phyloP scores from a whole-genome alignment of 2,797 vertebrate genomes.

The Catamblyrhynchus diadema region DNA sequence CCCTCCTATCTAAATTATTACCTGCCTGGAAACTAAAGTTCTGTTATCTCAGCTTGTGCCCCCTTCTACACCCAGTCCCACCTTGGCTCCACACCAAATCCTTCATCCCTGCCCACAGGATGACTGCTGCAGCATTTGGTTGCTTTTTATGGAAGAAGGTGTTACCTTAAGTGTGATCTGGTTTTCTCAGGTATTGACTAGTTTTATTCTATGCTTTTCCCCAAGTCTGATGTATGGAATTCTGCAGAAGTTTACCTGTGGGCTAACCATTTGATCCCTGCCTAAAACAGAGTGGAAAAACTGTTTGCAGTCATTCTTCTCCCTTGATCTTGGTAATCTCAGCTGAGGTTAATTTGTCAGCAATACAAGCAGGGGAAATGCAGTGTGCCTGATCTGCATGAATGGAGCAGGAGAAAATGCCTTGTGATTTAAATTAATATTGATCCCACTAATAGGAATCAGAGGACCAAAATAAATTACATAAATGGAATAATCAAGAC shows the following conservation, averaged over 20 bases:
- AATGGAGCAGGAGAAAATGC: slow-evolving; percentile 26
- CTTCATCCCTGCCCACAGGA: background rate
- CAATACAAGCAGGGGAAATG: background rate
- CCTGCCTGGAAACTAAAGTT: background rate
- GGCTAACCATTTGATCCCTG: background rate
- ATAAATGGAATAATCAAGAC: slow-evolving; percentile 64
- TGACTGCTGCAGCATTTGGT: background rate
- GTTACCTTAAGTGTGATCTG: background rate
- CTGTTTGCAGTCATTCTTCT: background rate
- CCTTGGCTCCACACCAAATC: background rate
- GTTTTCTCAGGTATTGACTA: background rate
- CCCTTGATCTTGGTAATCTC: background rate
- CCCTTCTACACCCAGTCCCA: background rate
- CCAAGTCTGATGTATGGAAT: background rate
- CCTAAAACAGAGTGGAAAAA: background rate
- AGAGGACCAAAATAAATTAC: slow-evolving; percentile 67
- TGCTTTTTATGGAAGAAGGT: background rate
- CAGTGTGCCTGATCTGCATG: slow-evolving; percentile 20
- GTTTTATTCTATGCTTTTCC: background rate
- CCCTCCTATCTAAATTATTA: background rate
- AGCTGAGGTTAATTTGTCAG: background rate
- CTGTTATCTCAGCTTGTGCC: background rate
- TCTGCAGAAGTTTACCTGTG: background rate
- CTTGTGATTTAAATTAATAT: slow-evolving; percentile 69
- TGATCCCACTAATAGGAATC: slow-evolving; percentile 64